Base-by-base conservation (phyloP, 2,888 invertebrate genomes). In the Empis livida region DNA sequence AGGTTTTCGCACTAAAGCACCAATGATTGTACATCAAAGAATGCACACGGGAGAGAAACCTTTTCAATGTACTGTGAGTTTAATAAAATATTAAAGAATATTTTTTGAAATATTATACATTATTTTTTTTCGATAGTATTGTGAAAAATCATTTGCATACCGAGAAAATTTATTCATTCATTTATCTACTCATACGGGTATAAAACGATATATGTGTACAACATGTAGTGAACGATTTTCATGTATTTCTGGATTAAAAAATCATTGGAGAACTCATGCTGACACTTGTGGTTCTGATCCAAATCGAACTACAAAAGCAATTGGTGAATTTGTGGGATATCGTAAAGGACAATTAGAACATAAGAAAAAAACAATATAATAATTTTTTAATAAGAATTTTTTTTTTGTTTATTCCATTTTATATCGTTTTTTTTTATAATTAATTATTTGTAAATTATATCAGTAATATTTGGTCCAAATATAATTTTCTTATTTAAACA, bases 181-280 rank as follows among this genome's bases (percentile, higher is more conserved):
- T 52, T 70, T 70, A 60, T 70, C 71, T 3, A 57, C 71, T 5
- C 74, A 74, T 51, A 73, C 73, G 1, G 73, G 74, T 45, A 63
- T 71, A 9, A 73, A 72, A 49, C 71, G 73, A 5, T 71, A 72
- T 54, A 57, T 70, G 20, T 74, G 74, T 56, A 64, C 70, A 49
- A 67, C 68, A 3, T 74, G 74, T 53, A 73, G 73, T 37, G 66
- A 67, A 49, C 64, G 73, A 11, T 74, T 74, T 57, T 74, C 74
- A 5, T 74, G 74, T 55, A 67, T 73, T 45, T 72, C 73, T 9
- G 23, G 41, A 23, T 27, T 41, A 14, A 41, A 27, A 41, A 20
- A 20, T 4, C 41, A 41, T 27, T 41, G 41, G 41, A 41, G 27
- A 41, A 41, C 41, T 11, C 41, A 27, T 23, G 13, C 41, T 10